A percentile compares a stretch with the other conserved stretches of the same genome.
These are phyloP conservation scores for Callitettix versicolor DNA, from an alignment of 1,140 invertebrate genomes.

Conservation along the genomic window DNA sequence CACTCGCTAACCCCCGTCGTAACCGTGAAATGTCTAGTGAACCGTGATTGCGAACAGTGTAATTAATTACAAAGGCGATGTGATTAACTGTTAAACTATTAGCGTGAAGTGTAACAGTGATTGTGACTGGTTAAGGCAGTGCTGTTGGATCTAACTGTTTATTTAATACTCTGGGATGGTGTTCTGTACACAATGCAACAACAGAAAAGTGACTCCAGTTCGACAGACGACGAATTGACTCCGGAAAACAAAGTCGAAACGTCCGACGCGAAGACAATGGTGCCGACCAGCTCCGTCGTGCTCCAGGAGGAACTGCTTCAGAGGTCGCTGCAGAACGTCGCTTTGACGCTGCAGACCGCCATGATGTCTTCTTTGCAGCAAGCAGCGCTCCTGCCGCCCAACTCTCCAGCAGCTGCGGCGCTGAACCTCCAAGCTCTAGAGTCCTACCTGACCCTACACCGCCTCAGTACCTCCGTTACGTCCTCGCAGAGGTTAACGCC, in stretches of 20 bases:
- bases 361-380: conserved; percentile 64
- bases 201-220: neutral
- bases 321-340: conserved; percentile 49
- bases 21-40: neutral
- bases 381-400: conserved; percentile 60
- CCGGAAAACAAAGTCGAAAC: neutral
- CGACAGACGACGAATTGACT: neutral
- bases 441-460: conserved; percentile 68
- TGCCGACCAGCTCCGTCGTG: neutral
- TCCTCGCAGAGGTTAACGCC: conserved; percentile 32
- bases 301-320: conserved; percentile 29
- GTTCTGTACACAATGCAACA: conserved; percentile 10
- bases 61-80: too few species aligned
- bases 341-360: conserved; percentile 62
- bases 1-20: neutral
- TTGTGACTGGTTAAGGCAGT: too few species aligned
- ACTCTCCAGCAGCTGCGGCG: conserved; percentile 64
- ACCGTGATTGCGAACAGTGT: too few species aligned
- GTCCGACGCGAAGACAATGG: neutral
- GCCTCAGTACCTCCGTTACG: conserved; percentile 38
- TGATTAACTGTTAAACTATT: too few species aligned
- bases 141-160: too few species aligned
- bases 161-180: neutral
- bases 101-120: neutral
- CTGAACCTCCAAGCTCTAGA: conserved; percentile 71